Conservation (phyloP, 2,797 vertebrate species). For the Myripristis jacobus region DNA sequence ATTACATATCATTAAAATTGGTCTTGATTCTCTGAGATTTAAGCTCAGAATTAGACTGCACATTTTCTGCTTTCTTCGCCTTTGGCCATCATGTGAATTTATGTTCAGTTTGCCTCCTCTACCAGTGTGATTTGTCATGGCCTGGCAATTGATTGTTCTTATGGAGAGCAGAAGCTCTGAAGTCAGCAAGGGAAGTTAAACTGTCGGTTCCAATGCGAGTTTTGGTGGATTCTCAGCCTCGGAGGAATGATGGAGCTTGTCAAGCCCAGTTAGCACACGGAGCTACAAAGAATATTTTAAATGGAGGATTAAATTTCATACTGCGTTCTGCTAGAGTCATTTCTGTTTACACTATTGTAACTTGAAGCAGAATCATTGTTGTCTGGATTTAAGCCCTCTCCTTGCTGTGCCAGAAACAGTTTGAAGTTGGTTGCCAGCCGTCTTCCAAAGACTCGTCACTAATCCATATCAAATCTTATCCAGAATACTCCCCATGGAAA, state of each 20-base stretch:
- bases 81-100: slow-evolving; percentile 71
- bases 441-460: slow-evolving; percentile 33
- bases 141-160: slow-evolving; percentile 53
- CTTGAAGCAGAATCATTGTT: slow-evolving; percentile 37
- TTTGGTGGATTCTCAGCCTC: not conserved
- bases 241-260: slow-evolving; percentile 8
- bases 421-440: slow-evolving; percentile 47
- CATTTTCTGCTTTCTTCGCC: slow-evolving; percentile 64
- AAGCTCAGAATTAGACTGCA: slow-evolving; percentile 77
- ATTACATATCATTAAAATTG: slow-evolving; percentile 87
- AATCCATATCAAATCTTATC: slow-evolving; percentile 61
- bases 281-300: slow-evolving; percentile 13
- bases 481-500: slow-evolving; percentile 37
- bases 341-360: slow-evolving; percentile 30
- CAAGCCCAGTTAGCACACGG: slow-evolving; percentile 4
- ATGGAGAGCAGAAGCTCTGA: slow-evolving; percentile 32
- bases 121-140: slow-evolving; percentile 55
- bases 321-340: slow-evolving; percentile 24
- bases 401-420: slow-evolving; percentile 27
- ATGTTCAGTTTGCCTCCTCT: slow-evolving; percentile 61
- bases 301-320: slow-evolving; percentile 32
- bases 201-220: not conserved
- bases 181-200: slow-evolving; percentile 8
- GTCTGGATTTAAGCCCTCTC: slow-evolving; percentile 45
- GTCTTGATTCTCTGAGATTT: slow-evolving; percentile 83